These are phyloP conservation scores for Chionoecetes opilio DNA, from an alignment of 1,140 invertebrate genomes.

Conservation along the genomic window DNA sequence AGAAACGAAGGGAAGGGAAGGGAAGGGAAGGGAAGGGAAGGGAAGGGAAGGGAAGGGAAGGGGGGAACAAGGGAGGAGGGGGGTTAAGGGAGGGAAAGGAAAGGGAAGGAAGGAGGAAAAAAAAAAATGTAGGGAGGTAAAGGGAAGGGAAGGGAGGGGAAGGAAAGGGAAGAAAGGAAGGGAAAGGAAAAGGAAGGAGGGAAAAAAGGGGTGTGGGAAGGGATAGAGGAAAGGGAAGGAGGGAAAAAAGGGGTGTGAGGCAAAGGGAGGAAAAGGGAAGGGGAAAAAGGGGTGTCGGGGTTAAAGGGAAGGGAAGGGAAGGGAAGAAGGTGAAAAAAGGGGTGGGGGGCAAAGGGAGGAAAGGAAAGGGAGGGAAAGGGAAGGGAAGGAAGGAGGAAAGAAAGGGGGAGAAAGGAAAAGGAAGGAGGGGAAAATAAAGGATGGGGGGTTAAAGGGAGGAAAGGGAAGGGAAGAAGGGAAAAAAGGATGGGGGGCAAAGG, in stretches of 20 bases:
- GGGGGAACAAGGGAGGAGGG: conserved; percentile 48
- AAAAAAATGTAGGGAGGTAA: not conserved
- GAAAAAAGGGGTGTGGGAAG: too few relatives aligned
- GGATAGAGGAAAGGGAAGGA: too few relatives aligned
- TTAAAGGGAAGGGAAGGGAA: not conserved
- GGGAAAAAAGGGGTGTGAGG: not conserved
- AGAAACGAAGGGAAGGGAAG: not conserved
- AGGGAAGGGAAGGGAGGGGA: not conserved
- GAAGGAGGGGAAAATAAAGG: not conserved
- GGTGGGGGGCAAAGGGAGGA: not conserved
- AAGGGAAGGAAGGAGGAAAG: not conserved
- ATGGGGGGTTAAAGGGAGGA: conserved; percentile 36
- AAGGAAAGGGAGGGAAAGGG: conserved; percentile 13
- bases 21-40: not conserved
- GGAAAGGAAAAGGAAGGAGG: conserved; percentile 54
- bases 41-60: conserved; percentile 52
- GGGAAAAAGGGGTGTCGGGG: not conserved
- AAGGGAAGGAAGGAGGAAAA: not conserved
- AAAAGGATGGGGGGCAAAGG: not conserved
- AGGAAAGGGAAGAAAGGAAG: conserved; percentile 3
- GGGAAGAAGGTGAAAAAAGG: conserved; percentile 55
- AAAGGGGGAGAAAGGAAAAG: not conserved
- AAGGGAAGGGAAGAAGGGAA: conserved; percentile 17
- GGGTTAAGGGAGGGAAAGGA: too few relatives aligned
- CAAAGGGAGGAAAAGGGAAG: not conserved